These are phyloP conservation scores for Brachionus rotundiformis DNA, from an alignment of 1,140 invertebrate genomes.

Conservation along the genomic window DNA sequence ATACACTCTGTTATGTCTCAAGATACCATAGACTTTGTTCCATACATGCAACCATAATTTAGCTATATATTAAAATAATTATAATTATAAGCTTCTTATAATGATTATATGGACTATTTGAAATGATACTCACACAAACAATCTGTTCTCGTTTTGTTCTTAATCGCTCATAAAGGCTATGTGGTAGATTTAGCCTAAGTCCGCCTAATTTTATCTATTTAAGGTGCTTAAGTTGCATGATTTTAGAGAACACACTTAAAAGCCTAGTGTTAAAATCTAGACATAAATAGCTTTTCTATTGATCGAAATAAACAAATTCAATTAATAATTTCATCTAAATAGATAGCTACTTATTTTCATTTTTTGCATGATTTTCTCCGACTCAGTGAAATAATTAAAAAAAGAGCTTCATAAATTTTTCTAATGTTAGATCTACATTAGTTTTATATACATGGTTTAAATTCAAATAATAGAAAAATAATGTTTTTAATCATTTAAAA, in stretches of 20 bases:
- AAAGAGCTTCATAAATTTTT: neutral
- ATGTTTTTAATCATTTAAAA: neutral
- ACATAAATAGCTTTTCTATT: constrained; percentile 15
- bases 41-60: neutral
- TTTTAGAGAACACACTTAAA: neutral
- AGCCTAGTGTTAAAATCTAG: neutral
- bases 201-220: neutral
- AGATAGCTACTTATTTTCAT: neutral
- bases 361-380: neutral
- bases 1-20: neutral
- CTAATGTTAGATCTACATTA: neutral
- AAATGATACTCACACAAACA: neutral
- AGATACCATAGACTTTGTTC: neutral
- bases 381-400: neutral
- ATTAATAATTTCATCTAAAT: neutral
- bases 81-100: neutral
- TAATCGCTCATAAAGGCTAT: neutral
- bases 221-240: neutral
- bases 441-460: too few species aligned
- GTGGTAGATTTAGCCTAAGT: neutral
- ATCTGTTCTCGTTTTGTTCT: neutral
- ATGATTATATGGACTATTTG: neutral
- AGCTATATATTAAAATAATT: neutral
- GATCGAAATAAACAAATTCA: neutral
- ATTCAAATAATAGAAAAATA: neutral